Percentiles rank a stretch among this genome's conserved stretches.
These are phyloP conservation scores for Neodiprion fabricii DNA, from an alignment of 1,140 invertebrate species.

Conservation along the genomic window DNA sequence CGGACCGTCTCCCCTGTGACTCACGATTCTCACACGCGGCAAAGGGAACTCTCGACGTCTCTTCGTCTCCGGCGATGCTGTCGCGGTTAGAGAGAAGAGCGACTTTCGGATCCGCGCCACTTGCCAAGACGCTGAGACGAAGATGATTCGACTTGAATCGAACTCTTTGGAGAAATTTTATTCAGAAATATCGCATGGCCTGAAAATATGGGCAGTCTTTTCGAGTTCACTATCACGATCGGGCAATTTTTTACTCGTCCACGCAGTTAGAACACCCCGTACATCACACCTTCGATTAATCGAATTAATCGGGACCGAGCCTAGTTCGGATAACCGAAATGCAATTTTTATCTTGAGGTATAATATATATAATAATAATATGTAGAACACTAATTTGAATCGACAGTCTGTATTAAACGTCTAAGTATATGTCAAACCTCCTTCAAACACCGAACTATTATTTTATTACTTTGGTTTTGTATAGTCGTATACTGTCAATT, in stretches of 20 bases:
- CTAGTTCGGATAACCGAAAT: too few relatives aligned
- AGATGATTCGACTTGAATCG: constrained; percentile 44
- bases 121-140: constrained; percentile 37
- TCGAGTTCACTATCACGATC: not conserved
- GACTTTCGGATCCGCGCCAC: constrained; percentile 22
- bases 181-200: constrained; percentile 35
- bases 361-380: too few relatives aligned
- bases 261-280: not conserved
- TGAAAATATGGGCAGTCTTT: not conserved
- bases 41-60: constrained; percentile 19
- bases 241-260: not conserved
- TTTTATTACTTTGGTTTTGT: too few relatives aligned
- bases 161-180: constrained; percentile 40
- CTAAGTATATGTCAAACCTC: too few relatives aligned
- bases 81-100: not conserved
- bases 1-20: constrained; percentile 32
- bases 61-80: not conserved
- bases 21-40: constrained; percentile 30
- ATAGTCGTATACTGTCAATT: too few relatives aligned
- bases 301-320: constrained; percentile 1
- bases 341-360: not conserved
- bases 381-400: not conserved
- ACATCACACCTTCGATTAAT: constrained; percentile 10
- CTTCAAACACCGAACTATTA: too few relatives aligned
- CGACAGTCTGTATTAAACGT: too few relatives aligned